These are phyloP conservation scores for Diceros bicornis DNA, from an alignment of 2,797 vertebrate genomes.

Conservation along the genomic window DNA sequence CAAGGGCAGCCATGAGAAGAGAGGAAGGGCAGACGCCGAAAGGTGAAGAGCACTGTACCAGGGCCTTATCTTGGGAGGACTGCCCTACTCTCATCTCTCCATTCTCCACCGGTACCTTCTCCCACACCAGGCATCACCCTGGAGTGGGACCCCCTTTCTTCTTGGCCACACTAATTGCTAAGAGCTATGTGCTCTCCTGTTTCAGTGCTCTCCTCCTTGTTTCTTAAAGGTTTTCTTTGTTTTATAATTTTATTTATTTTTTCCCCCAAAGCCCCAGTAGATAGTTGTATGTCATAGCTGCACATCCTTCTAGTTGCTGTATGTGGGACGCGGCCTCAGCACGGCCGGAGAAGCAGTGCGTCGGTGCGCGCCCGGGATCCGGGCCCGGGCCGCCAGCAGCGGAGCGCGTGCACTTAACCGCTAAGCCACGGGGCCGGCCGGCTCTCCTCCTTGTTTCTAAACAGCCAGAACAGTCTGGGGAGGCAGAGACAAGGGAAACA, in stretches of 20 bases:
- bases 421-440: too few species aligned
- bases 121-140: not conserved
- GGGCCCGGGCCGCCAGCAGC: too few species aligned
- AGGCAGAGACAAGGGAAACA: not conserved
- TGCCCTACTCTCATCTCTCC: not conserved
- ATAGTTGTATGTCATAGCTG: too few species aligned
- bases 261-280: too few species aligned
- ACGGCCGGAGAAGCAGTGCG: too few species aligned
- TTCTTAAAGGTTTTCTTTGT: not conserved
- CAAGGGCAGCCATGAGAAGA: slow-evolving; percentile 65
- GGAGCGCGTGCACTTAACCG: too few species aligned
- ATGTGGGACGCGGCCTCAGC: too few species aligned
- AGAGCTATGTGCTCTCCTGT: not conserved
- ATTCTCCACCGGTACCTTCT: not conserved
- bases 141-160: not conserved
- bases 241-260: too few species aligned
- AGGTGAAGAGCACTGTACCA: slow-evolving; percentile 1
- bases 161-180: not conserved
- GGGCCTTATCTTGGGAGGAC: slow-evolving; percentile 8
- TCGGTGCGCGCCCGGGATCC: too few species aligned
- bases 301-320: too few species aligned
- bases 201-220: not conserved
- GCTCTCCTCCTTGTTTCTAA: slow-evolving; percentile 1
- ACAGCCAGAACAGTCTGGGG: not conserved
- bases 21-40: slow-evolving; percentile 19